Conservation (phyloP, 1,140 invertebrate species). For the Subanguina moxae region DNA sequence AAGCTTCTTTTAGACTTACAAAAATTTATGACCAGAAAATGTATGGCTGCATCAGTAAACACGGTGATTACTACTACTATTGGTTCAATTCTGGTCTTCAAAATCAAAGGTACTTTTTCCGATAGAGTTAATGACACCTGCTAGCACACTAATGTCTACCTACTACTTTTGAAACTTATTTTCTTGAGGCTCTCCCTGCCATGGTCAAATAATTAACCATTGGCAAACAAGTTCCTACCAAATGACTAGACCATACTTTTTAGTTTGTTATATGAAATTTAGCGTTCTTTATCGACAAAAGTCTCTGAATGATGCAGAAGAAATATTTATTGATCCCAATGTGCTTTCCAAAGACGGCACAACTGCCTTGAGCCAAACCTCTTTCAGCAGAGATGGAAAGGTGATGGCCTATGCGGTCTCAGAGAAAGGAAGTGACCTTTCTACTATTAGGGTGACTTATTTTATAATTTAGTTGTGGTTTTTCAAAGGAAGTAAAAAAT, state of each 20-base stretch:
- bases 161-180: neutral
- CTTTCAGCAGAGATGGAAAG: slow-evolving; percentile 84
- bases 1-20: slow-evolving; percentile 70
- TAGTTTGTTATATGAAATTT: slow-evolving; percentile 65
- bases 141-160: too few relatives aligned
- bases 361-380: slow-evolving; percentile 72
- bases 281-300: slow-evolving; percentile 90
- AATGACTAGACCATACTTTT: slow-evolving; percentile 61
- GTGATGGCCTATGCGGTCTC: slow-evolving; percentile 86
- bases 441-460: slow-evolving; percentile 77
- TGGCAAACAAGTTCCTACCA: slow-evolving; percentile 17
- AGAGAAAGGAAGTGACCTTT: slow-evolving; percentile 83
- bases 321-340: slow-evolving; percentile 93
- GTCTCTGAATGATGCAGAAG: slow-evolving; percentile 71
- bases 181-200: too few relatives aligned
- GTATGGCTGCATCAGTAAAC: slow-evolving; percentile 77
- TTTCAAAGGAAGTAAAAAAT: slow-evolving; percentile 70
- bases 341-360: slow-evolving; percentile 86
- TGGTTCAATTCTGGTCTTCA: slow-evolving; percentile 88
- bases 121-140: too few relatives aligned
- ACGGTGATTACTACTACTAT: slow-evolving; percentile 84
- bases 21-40: slow-evolving; percentile 93
- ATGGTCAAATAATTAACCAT: neutral
- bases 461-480: slow-evolving; percentile 85
- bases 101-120: slow-evolving; percentile 74